phyloP scores from a whole-genome alignment of 2,113 vertebrate species.

The Pycnonotus jocosus region DNA sequence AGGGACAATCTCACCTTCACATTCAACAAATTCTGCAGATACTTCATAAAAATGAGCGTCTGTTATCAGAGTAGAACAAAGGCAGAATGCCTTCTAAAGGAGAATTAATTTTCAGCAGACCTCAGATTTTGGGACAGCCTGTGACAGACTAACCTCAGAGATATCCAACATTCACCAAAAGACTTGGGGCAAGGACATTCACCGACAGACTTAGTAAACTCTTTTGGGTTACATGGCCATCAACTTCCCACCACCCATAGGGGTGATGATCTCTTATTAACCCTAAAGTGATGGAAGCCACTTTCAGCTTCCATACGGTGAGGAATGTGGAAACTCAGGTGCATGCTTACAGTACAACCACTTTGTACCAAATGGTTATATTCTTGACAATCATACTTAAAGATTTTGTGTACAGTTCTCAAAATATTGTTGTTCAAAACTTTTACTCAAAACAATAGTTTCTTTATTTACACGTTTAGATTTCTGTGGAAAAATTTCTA shows the following conservation, averaged over 20 bases:
- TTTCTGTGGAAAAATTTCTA: conserved; percentile 60
- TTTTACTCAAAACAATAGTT: conserved; percentile 53
- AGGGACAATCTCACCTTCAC: background rate
- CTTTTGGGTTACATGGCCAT: background rate
- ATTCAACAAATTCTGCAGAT: accelerated
- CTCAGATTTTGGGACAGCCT: background rate
- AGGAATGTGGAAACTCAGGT: background rate
- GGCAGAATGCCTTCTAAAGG: background rate
- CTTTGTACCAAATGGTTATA: background rate
- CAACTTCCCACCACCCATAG: background rate
- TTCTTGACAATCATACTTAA: conserved; percentile 16
- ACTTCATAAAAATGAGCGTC: background rate
- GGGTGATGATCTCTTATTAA: background rate
- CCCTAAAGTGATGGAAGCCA: background rate
- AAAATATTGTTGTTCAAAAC: conserved; percentile 13
- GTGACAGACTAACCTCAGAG: background rate
- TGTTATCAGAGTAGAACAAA: background rate
- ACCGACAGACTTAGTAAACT: background rate
- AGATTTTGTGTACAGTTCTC: conserved; percentile 48
- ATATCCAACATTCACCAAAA: background rate
- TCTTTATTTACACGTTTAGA: conserved; percentile 63
- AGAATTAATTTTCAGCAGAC: background rate
- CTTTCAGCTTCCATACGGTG: background rate
- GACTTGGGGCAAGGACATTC: background rate
- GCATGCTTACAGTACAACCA: background rate